These are phyloP conservation scores for Onthophagus sagittarius DNA, from an alignment of 2,888 invertebrate genomes.

Conservation along the genomic window DNA sequence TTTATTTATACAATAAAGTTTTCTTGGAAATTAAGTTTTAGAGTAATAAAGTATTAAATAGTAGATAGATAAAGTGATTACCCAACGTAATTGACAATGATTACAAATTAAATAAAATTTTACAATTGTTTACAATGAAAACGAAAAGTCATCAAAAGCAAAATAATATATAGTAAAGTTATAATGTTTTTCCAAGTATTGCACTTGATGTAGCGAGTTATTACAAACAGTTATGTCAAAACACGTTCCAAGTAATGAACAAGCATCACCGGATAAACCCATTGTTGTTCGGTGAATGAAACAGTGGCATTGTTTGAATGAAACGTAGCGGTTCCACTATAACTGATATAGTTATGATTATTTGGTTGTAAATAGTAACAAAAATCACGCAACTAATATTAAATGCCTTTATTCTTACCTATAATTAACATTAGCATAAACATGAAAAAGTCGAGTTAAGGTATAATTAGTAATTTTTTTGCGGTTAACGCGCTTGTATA, in stretches of 20 bases:
- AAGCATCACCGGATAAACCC: not conserved
- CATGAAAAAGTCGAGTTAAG: not conserved
- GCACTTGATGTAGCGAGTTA: not conserved
- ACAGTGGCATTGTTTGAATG: not conserved
- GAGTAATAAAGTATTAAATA: too few relatives aligned
- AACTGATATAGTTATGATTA: not conserved
- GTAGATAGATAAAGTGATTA: too few relatives aligned
- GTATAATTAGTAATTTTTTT: not conserved
- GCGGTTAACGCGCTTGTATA: too few relatives aligned
- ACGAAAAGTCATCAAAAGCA: too few relatives aligned
- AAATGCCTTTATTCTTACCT: not conserved
- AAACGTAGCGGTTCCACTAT: not conserved
- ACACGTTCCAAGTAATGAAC: not conserved
- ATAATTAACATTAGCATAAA: not conserved
- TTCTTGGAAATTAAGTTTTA: too few relatives aligned
- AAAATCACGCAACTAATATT: not conserved
- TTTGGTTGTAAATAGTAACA: not conserved
- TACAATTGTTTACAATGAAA: too few relatives aligned
- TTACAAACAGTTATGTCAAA: not conserved
- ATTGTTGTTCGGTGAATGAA: not conserved
- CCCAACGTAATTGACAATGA: too few relatives aligned
- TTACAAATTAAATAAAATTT: too few relatives aligned
- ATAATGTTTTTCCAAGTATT: not conserved
- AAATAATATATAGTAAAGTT: not conserved
- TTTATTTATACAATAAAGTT: too few relatives aligned